Base-by-base conservation (phyloP, 2,113 vertebrate species). In the Nibea albiflora region DNA sequence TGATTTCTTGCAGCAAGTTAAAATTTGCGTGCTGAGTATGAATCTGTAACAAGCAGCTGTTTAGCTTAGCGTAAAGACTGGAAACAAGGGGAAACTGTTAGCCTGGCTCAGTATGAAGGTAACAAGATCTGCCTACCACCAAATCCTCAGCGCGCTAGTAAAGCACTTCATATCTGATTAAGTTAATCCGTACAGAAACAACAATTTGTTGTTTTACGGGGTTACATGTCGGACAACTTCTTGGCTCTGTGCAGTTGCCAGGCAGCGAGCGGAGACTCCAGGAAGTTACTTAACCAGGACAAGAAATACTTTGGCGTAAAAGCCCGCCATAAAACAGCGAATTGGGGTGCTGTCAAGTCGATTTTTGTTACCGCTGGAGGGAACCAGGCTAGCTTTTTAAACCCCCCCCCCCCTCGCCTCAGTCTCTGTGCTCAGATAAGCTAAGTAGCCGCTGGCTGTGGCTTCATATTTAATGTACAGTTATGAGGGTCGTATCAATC, bases 1-100 rank as follows among this genome's bases (percentile, higher is more conserved):
- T 6, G 1, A 47, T 47, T 28, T 57, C n/a, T 26, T 46, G n/a
- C 50, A 12, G n/a, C 24, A 56, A 22, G 31, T 31, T 9, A 39
- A 69, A 14, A 19, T 19, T 8, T 35, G 46, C n/a, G n/a, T 15
- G 17, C 28, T 35, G 9, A 5, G 68, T n/a, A 44, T 47, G 2
- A 53, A 1, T 39, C 12, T 71, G 5, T 16, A 35, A 56, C 47
- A 3, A 46, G 57, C 39, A 54, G 28, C 16, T 26, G 28, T 46
- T 44, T 61, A 74, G 56, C 24, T 64, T 70, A 39, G 63, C 70
- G 42, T 49, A 63, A 56, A 19, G n/a, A 39, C 54, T 24, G 20
- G 49, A 57, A 39, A 47, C 28, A 15, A 10, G 46, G 24, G 24
- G 39, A 60, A 73, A 47, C 4, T 16, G 14, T n/a, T 42, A 39